phyloP scores from a whole-genome alignment of 2,113 vertebrate genomes.

The Anhinga rufa region DNA sequence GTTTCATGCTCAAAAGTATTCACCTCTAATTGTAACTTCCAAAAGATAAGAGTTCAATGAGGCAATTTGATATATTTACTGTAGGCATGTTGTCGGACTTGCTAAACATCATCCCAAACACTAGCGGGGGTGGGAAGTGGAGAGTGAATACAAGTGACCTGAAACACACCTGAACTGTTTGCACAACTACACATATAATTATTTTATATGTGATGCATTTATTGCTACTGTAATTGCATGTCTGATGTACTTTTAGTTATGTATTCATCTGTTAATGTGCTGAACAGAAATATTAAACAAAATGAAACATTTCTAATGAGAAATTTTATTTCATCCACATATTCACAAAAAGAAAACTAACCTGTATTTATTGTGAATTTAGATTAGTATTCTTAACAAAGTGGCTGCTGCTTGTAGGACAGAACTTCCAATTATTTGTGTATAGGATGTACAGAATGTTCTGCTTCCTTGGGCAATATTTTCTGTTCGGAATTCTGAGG shows the following conservation, averaged over 20 bases:
- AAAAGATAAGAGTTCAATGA: not conserved
- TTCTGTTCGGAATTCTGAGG: not conserved
- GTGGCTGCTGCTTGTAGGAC: not conserved
- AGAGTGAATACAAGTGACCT: not conserved
- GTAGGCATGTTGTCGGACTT: not conserved
- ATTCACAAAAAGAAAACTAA: not conserved
- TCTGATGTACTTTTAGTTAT: not conserved
- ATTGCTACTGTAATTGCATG: not conserved
- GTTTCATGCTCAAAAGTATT: not conserved
- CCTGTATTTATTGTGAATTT: not conserved
- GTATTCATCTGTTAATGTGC: not conserved
- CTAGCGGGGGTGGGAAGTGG: not conserved
- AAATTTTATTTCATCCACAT: not conserved
- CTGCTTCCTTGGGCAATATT: conserved; percentile 20
- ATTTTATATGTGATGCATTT: not conserved
- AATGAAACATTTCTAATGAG: not conserved
- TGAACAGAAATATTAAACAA: not conserved
- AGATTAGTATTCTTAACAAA: not conserved
- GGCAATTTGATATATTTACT: not conserved
- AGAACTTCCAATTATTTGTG: conserved; percentile 18
- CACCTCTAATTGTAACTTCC: not conserved
- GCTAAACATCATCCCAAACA: not conserved
- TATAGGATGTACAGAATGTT: not conserved
- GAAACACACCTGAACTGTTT: not conserved
- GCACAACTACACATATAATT: not conserved